Evolutionary conservation across 2,888 invertebrate genomes (phyloP).

Genomic region (Tetanocera ferruginea): DNA sequence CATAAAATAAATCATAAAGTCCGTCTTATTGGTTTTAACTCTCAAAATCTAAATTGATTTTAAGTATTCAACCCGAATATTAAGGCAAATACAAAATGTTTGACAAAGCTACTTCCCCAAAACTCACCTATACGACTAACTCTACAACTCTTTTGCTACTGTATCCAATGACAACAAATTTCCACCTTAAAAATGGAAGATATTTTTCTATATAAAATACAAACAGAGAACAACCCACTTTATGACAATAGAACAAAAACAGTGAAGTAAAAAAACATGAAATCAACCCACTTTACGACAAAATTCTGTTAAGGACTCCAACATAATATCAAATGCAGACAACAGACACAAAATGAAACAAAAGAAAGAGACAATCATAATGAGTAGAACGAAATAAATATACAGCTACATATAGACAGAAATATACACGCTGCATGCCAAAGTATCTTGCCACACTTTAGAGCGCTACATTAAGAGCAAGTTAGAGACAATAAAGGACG

Average conservation of each 20-base stretch:
- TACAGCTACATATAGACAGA: background rate
- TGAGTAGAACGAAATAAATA: background rate
- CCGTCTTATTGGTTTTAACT: too few species aligned
- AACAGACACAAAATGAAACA: conserved; percentile 21
- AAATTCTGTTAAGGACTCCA: conserved; percentile 19
- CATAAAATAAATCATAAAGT: too few species aligned
- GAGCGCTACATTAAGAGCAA: background rate
- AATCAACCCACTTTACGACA: conserved; percentile 31
- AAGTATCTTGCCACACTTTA: background rate
- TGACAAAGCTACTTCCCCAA: too few species aligned
- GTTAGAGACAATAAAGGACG: background rate
- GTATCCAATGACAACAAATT: conserved; percentile 34
- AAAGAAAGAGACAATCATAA: conserved; percentile 24
- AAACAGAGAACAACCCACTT: conserved; percentile 11
- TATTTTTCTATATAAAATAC: background rate
- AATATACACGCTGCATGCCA: background rate
- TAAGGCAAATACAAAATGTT: too few species aligned
- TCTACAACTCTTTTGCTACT: too few species aligned
- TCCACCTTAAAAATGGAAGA: conserved; percentile 18
- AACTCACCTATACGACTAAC: too few species aligned
- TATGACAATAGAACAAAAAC: background rate
- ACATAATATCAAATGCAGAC: background rate
- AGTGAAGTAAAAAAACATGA: background rate
- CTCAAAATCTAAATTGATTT: too few species aligned
- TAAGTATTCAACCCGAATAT: too few species aligned